Percentiles rank a stretch among this genome's conserved stretches.
Evolutionary conservation across 2,797 vertebrate genomes (phyloP).

Genomic region (Centropyge bicolor): DNA sequence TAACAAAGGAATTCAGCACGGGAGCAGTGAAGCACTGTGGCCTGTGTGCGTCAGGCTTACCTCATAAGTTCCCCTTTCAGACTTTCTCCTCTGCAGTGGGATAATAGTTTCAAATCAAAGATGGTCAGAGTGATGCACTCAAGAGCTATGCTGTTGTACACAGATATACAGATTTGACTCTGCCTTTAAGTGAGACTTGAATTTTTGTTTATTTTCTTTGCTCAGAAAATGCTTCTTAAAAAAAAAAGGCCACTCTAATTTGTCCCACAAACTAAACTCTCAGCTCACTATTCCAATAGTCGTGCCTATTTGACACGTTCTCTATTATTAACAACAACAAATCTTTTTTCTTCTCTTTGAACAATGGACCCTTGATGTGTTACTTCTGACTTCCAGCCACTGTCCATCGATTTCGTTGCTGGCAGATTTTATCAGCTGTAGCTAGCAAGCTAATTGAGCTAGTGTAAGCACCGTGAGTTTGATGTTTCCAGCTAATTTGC

Average conservation of each 20-base stretch:
- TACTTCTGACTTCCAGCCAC: background rate
- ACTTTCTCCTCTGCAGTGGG: background rate
- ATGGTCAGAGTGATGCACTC: slow-evolving; percentile 1
- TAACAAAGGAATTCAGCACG: slow-evolving; percentile 19
- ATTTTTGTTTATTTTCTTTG: background rate
- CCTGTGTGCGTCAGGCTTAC: background rate
- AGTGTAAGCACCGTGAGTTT: background rate
- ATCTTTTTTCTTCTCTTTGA: background rate
- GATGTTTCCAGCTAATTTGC: background rate
- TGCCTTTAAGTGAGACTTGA: background rate
- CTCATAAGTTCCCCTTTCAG: background rate
- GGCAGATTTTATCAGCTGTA: background rate
- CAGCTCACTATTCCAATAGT: background rate
- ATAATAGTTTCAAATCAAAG: background rate
- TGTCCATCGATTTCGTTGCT: background rate
- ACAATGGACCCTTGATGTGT: background rate
- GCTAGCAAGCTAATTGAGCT: background rate
- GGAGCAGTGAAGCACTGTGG: background rate
- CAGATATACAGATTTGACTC: background rate
- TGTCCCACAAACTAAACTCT: background rate
- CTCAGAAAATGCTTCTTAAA: background rate
- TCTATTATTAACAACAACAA: background rate
- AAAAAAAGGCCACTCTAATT: background rate
- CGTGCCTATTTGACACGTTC: background rate
- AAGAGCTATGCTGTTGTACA: background rate